Evolutionary conservation across 2,888 invertebrate species (phyloP), one percentile per base, ranked within the genome.

Genomic region (Drosophila mulleri): DNA sequence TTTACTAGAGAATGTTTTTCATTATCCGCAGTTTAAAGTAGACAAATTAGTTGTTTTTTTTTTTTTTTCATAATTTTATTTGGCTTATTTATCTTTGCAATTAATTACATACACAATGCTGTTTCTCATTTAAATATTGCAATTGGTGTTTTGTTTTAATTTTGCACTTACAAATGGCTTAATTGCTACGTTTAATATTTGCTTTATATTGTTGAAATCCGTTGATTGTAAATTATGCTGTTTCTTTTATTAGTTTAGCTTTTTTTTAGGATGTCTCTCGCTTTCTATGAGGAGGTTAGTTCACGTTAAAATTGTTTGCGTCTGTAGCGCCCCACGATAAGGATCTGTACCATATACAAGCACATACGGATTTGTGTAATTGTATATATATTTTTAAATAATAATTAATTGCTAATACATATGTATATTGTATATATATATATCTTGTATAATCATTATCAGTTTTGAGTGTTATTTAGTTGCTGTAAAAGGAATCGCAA

Each of bases 21-120:
- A 3, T 14, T 37, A 37, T 37, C 20, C 3, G 3, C 12, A 20
- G 12, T 7, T 35, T 32, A 59, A 48, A 62, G 8, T 37, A 18
- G 18, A n/a, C 12, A 35, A 8, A 3, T 11, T 2, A 8, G 2
- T 23, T 45, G 56, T 48, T 23, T 57, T 72, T 79, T 75, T 45
- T 58, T 48, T 23, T 57, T 72, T 79, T 75, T 56, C 23, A 39
- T 67, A 29, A 66, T 74, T 84, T 85, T 85, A 85, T 85, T 85
- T 85, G 88, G 84, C 88, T 87, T 78, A 86, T 83, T 83, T 75
- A 78, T 84, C 72, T 87, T 87, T 84, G 80, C 76, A 87, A 75
- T 80, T 80, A 56, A 54, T 63, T 82, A 82, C 78, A 87, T 82
- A 82, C 78, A 87, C 75, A 84, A 76, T 82, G 74, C 72, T 62